Conservation (phyloP, 2,888 invertebrate species). For the Tipula lateralis region DNA sequence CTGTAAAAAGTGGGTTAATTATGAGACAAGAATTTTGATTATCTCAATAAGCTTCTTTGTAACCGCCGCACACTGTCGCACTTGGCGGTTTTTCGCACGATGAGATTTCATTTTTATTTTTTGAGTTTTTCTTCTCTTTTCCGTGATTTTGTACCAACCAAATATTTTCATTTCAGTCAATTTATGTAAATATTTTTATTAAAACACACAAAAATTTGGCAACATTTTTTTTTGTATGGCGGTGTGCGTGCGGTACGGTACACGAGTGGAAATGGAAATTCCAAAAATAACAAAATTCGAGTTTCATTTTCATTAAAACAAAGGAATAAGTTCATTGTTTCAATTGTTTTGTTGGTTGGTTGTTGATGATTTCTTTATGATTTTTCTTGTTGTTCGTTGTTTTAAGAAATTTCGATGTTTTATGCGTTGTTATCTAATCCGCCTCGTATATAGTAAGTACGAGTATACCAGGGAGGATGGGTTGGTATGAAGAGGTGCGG, state of each 20-base stretch:
- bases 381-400: background rate
- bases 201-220: background rate
- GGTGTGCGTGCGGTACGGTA: too few relatives aligned
- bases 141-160: background rate
- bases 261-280: conserved; percentile 2
- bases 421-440: too few relatives aligned
- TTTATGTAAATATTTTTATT: conserved; percentile 20
- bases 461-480: too few relatives aligned
- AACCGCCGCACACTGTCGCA: background rate
- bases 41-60: too few relatives aligned
- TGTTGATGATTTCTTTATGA: background rate
- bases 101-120: background rate
- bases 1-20: background rate
- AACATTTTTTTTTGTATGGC: background rate
- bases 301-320: background rate
- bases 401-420: too few relatives aligned
- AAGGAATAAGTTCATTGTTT: background rate
- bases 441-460: too few relatives aligned
- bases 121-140: too few relatives aligned
- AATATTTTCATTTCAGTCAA: background rate
- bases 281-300: background rate
- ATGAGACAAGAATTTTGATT: background rate
- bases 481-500: background rate
- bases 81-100: background rate
- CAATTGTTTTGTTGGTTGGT: background rate